Evolutionary conservation across 2,888 invertebrate species (phyloP), one percentile per base, ranked within the genome.

Genomic region (Polymixis lichenea): DNA sequence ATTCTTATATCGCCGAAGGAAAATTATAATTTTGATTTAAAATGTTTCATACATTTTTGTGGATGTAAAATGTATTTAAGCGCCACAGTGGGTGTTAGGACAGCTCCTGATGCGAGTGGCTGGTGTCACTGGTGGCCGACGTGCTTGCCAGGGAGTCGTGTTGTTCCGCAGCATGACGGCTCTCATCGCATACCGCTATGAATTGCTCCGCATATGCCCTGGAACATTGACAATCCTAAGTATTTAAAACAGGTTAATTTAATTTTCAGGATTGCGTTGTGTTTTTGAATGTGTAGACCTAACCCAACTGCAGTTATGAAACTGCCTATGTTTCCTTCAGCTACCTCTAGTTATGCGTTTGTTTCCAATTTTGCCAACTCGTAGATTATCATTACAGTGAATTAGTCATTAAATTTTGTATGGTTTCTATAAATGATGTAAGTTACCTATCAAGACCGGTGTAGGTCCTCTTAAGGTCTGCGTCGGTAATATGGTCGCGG

Each of bases 181-280:
- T 97, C 91, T 97, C 97, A 90, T 97, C 97, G 90, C 97, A 97
- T 71, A 97, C 97, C 67, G 97, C 97, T 85, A 97, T 97, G 92
- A 97, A 97, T 92, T 97, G 97, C 91, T 97, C 97, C 19, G 97
- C 97, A 90, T 97, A 97, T 9, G 97, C 95, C 84, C 97, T 97
- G 94, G 1, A 92, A 90, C 15, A 64, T 53, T 60, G 7, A 62
- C 28, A 58, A 28, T 28, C 49, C 25, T 15, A 25, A 49, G 46
- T 49, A 51, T 53, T 32, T 32, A 17, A 53, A 53, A 53, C 19
- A 22, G 60, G 13, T 15, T 19, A 2, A 43, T 68, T 60, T 60
- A 1, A 32, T 51, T n/a, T 65, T 25, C 19, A 28, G 46, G 19
- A 49, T 46, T 46, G 4, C 25, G 28, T 8, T 28, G 7, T 65